Conservation (phyloP, 2,797 vertebrate species). For the Sebastes taczanowskii region DNA sequence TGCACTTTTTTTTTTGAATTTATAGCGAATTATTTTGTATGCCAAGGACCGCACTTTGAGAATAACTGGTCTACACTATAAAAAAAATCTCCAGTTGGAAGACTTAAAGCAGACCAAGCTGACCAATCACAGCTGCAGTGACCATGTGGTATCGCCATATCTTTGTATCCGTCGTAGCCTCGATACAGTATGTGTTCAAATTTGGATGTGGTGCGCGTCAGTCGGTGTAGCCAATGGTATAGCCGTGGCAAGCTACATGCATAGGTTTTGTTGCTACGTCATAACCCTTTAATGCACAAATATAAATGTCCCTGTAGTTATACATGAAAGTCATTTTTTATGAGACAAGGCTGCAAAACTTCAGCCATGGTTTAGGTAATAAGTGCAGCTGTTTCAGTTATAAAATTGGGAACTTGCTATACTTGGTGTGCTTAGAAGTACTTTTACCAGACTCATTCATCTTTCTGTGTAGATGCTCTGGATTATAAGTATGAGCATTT, state of each 20-base stretch:
- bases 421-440: neutral
- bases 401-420: neutral
- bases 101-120: too few relatives aligned
- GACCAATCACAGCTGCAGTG: neutral
- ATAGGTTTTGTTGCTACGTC: neutral
- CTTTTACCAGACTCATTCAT: neutral
- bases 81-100: too few relatives aligned
- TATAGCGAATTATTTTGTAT: too few relatives aligned
- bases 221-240: too few relatives aligned
- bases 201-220: neutral
- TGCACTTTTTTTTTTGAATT: too few relatives aligned
- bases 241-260: neutral
- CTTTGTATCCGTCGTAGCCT: neutral
- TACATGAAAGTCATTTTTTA: neutral
- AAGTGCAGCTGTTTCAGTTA: neutral
- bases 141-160: neutral
- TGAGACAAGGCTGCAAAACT: neutral
- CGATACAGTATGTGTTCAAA: neutral
- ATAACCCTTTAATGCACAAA: neutral
- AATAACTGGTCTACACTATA: too few relatives aligned
- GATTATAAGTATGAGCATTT: neutral
- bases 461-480: neutral
- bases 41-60: too few relatives aligned
- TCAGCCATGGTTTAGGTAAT: neutral
- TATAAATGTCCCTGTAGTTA: neutral